Conservation (phyloP, 2,888 invertebrate species). For the Smittia sp. region DNA sequence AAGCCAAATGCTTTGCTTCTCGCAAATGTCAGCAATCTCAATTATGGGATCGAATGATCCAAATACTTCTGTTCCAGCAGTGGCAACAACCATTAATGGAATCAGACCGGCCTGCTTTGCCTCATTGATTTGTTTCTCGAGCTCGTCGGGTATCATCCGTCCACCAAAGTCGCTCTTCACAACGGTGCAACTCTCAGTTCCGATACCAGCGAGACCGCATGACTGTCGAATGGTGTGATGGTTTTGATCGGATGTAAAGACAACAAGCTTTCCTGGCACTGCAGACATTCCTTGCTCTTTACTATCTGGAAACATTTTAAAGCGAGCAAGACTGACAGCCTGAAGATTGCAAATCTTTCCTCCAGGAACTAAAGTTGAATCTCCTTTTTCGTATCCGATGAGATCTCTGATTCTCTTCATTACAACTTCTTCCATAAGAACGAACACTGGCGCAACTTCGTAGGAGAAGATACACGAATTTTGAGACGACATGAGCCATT, state of each 20-base stretch:
- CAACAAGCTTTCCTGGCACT: background rate
- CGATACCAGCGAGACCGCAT: background rate
- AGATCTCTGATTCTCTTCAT: slow-evolving; percentile 18
- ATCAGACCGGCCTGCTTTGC: background rate
- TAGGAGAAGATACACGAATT: slow-evolving; percentile 30
- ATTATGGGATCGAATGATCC: slow-evolving; percentile 31
- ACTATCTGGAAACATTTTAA: slow-evolving; percentile 22
- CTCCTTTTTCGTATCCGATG: slow-evolving; percentile 22
- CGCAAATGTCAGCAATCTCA: slow-evolving; percentile 25
- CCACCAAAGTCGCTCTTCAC: background rate
- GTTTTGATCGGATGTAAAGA: slow-evolving; percentile 25
- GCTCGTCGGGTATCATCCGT: slow-evolving; percentile 21
- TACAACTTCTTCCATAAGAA: slow-evolving; percentile 27
- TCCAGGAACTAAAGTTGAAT: slow-evolving; percentile 22
- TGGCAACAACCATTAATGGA: slow-evolving; percentile 25
- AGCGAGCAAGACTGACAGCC: slow-evolving; percentile 18
- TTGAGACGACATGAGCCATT: slow-evolving; percentile 25
- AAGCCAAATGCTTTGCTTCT: slow-evolving; percentile 14
- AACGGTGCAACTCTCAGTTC: slow-evolving; percentile 20
- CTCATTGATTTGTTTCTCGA: slow-evolving; percentile 13
- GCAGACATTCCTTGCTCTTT: slow-evolving; percentile 1
- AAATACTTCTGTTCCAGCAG: slow-evolving; percentile 23
- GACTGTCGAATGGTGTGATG: slow-evolving; percentile 24
- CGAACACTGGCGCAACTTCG: slow-evolving; percentile 29
- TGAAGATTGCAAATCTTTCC: slow-evolving; percentile 25